These are phyloP conservation scores for Gymnarchus niloticus DNA, from an alignment of 2,113 vertebrate species.

Conservation along the genomic window DNA sequence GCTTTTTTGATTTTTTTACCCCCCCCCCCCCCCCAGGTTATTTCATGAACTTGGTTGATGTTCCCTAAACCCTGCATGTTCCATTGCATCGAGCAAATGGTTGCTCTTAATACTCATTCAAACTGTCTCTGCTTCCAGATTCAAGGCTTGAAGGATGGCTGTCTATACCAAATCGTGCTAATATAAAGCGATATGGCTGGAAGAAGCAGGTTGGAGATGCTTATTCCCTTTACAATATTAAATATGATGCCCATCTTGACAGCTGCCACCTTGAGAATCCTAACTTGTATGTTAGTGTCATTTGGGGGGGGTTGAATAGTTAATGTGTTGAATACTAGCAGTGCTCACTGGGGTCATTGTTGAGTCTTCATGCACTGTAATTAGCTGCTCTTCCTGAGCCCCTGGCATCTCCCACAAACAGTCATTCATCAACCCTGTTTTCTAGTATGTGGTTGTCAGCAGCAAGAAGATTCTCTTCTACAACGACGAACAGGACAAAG, in stretches of 20 bases:
- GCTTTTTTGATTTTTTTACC: constrained; percentile 25
- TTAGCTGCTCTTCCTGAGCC: neutral
- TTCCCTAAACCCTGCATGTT: constrained; percentile 50
- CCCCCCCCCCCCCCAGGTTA: constrained; percentile 32
- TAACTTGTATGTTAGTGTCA: neutral
- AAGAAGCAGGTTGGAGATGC: constrained; percentile 82
- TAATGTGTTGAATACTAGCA: neutral
- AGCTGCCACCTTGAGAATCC: neutral
- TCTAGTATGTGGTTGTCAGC: constrained; percentile 95
- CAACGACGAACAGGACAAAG: constrained; percentile 95
- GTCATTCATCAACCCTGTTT: constrained; percentile 11
- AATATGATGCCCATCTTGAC: neutral
- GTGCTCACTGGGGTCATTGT: neutral
- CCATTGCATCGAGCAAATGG: neutral
- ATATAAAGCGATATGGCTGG: constrained; percentile 96
- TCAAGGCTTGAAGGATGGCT: constrained; percentile 98
- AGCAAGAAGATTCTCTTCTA: constrained; percentile 98
- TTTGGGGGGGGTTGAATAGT: neutral
- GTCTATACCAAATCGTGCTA: constrained; percentile 89
- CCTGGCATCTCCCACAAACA: neutral
- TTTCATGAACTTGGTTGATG: constrained; percentile 32
- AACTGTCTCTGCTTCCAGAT: constrained; percentile 60
- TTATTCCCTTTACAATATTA: too few species aligned
- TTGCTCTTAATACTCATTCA: neutral
- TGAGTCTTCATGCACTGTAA: too few species aligned